Evolutionary conservation across 2,888 invertebrate genomes (phyloP).

Genomic region (Lepetodrilus schrolli): DNA sequence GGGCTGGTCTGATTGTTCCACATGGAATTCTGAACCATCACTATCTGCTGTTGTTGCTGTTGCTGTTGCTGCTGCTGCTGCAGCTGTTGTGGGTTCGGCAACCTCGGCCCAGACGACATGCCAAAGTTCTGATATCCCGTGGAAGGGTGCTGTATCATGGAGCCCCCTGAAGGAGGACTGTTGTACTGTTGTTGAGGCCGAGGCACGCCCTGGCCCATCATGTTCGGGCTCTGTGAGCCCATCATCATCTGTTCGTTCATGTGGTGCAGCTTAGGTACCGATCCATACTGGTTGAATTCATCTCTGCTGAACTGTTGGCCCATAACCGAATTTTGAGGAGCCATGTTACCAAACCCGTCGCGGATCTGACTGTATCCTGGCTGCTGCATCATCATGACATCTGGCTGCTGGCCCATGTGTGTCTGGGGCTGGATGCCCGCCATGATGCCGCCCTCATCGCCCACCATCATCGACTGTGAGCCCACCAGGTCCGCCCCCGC

Average conservation of each 20-base stretch:
- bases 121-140: constrained; percentile 37
- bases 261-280: constrained; percentile 39
- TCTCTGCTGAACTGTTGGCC: constrained; percentile 35
- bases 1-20: constrained; percentile 56
- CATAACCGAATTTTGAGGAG: constrained; percentile 32
- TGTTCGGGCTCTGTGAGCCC: constrained; percentile 35
- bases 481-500: constrained; percentile 36
- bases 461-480: constrained; percentile 34
- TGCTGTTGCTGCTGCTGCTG: too few species aligned
- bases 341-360: constrained; percentile 34
- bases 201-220: constrained; percentile 39
- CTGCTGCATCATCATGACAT: constrained; percentile 40
- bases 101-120: constrained; percentile 46
- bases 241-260: constrained; percentile 40
- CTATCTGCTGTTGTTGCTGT: constrained; percentile 52
- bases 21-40: constrained; percentile 44
- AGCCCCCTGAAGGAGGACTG: constrained; percentile 52
- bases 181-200: constrained; percentile 52
- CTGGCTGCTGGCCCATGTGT: constrained; percentile 33
- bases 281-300: constrained; percentile 40
- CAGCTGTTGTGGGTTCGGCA: constrained; percentile 53
- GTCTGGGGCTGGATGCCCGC: constrained; percentile 33
- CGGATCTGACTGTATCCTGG: constrained; percentile 36
- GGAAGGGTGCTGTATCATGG: constrained; percentile 43
- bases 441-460: constrained; percentile 42